A percentile compares a stretch with the other conserved stretches of the same genome.
phyloP scores from a whole-genome alignment of 1,140 invertebrate species.

The Sycobia sp. region DNA sequence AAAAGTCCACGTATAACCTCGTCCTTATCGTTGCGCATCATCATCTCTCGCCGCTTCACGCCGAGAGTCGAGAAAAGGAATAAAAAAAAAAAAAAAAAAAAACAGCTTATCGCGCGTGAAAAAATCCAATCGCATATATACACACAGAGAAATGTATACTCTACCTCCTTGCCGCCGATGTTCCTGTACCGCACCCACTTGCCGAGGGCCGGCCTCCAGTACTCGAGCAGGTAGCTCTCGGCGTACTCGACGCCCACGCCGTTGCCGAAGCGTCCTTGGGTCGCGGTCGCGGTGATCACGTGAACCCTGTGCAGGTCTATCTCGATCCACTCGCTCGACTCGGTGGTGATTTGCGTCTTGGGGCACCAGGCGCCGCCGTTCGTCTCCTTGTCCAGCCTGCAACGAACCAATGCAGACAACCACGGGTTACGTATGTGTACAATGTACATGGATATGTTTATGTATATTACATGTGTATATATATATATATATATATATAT shows the following conservation, averaged over 20 bases:
- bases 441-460: too few species aligned
- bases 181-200: slow-evolving; percentile 77
- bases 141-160: too few species aligned
- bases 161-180: slow-evolving; percentile 71
- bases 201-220: slow-evolving; percentile 72
- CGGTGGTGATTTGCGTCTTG: slow-evolving; percentile 71
- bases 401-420: too few species aligned
- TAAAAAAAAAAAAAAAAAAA: too few species aligned
- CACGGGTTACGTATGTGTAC: not conserved
- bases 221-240: slow-evolving; percentile 79
- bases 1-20: too few species aligned
- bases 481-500: not conserved
- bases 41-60: too few species aligned
- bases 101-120: too few species aligned
- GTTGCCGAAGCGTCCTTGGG: slow-evolving; percentile 85
- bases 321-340: slow-evolving; percentile 79
- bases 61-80: too few species aligned
- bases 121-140: too few species aligned
- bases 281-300: slow-evolving; percentile 78
- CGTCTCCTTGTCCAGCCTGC: slow-evolving; percentile 75
- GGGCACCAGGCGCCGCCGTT: slow-evolving; percentile 88
- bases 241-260: slow-evolving; percentile 81
- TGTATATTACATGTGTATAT: not conserved
- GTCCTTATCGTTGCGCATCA: too few species aligned
- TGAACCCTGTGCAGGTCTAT: slow-evolving; percentile 76